Base-by-base conservation (phyloP, 2,113 vertebrate species). In the Neolamprologus fasciatus region DNA sequence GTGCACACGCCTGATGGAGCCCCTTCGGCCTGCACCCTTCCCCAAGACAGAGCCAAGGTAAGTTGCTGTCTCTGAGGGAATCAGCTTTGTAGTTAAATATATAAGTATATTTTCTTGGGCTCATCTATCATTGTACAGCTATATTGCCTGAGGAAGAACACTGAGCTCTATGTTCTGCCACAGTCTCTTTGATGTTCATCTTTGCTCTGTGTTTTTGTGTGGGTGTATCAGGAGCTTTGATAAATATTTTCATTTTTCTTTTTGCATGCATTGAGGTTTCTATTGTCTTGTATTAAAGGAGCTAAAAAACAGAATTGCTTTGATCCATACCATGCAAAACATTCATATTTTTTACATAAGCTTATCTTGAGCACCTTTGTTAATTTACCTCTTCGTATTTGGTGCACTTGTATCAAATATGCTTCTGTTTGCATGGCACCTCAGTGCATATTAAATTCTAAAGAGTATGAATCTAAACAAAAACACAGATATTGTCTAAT, bases 1-100 rank as follows among this genome's bases (percentile, higher is more conserved):
- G 83, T 82, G 40, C 92, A 84, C 92, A 23, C 93, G 47, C 7
- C 97, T 91, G 96, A 97, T 81, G 78, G 90, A 16, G 85, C 90
- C 4, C 95, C 97, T 85, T 35, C 96, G 28, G 80, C 93, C 89
- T 95, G 93, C 88, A 53, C 33, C 28, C 31, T 92, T 33, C 82
- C 90, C 47, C 79, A 89, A 6, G 94, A 95, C 73, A 89, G 84
- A 12, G 85, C 82, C 19, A 95, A 91, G 93, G 96, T 96, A 87
- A 92, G 92, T 31, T 9, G 13, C 47, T 8, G 6, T 55, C 13
- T 23, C 76, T 45, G 9, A 40, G n/a, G 31, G 57, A 78, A 37
- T 53, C 55, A 76, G 42, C 47, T 3, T 33, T 85, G 63, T 66
- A 68, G 76, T 47, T 26, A 57, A 76, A 23, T 10, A 61, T 71